Conservation (phyloP, 1,140 invertebrate genomes). For the Neelides sp. region DNA sequence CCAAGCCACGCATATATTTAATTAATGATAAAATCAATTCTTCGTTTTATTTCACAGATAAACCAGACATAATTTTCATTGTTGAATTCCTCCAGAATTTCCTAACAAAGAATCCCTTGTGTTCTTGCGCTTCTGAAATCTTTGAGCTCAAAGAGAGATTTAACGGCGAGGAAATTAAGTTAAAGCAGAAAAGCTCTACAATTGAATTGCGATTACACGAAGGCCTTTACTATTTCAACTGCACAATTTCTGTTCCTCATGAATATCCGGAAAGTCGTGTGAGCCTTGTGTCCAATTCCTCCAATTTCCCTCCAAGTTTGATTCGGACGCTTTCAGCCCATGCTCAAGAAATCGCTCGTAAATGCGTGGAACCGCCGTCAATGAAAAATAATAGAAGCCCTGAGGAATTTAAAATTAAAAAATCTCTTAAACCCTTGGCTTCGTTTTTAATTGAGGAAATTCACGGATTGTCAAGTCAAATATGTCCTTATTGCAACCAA, state of each 20-base stretch:
- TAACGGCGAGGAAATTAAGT: constrained; percentile 46
- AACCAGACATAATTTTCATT: constrained; percentile 40
- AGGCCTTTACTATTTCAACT: constrained; percentile 47
- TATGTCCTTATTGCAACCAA: constrained; percentile 50
- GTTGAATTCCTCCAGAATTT: constrained; percentile 53
- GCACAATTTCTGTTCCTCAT: constrained; percentile 48
- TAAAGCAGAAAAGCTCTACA: constrained; percentile 53
- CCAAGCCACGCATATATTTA: constrained; percentile 23
- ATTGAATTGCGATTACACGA: constrained; percentile 47
- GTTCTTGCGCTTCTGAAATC: constrained; percentile 61
- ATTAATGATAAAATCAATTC: constrained; percentile 8
- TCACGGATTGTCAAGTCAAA: constrained; percentile 46
- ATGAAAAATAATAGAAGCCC: constrained; percentile 36
- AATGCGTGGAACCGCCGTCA: constrained; percentile 56
- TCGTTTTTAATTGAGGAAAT: constrained; percentile 49
- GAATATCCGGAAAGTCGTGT: constrained; percentile 51
- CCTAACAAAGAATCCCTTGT: constrained; percentile 56
- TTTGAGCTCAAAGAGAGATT: constrained; percentile 44
- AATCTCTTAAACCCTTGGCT: constrained; percentile 47
- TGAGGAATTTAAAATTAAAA: constrained; percentile 46
- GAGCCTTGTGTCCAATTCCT: constrained; percentile 34
- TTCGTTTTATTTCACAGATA: constrained; percentile 25
- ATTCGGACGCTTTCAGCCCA: constrained; percentile 50
- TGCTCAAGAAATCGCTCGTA: constrained; percentile 52
- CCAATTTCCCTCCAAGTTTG: constrained; percentile 53